These are phyloP conservation scores for Philereme vetulata DNA, from an alignment of 2,888 invertebrate genomes.

Conservation along the genomic window DNA sequence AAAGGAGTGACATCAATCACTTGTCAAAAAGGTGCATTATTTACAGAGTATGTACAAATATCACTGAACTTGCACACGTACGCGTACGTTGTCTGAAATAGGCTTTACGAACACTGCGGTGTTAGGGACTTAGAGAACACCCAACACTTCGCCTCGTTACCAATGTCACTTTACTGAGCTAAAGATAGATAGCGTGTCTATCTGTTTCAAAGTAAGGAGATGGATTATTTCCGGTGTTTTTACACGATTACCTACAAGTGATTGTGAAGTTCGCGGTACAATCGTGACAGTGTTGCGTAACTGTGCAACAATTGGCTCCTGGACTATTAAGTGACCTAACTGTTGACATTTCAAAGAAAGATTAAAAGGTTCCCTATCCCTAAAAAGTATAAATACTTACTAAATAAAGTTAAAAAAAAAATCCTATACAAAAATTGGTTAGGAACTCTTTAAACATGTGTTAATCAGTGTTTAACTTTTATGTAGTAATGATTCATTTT, in stretches of 20 bases:
- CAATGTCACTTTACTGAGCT: slow-evolving; percentile 57
- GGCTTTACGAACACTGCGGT: not conserved
- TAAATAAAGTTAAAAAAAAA: no score
- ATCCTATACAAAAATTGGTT: no score
- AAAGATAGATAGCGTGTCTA: slow-evolving; percentile 37
- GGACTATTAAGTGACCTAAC: not conserved
- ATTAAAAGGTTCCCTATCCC: no score
- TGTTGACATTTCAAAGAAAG: no score
- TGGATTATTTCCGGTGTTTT: slow-evolving; percentile 31
- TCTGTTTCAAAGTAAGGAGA: slow-evolving; percentile 28
- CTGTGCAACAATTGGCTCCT: slow-evolving; percentile 3
- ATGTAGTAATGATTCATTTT: no score
- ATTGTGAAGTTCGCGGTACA: slow-evolving; percentile 13
- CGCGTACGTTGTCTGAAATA: slow-evolving; percentile 1
- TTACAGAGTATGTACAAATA: no score
- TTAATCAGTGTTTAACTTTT: no score
- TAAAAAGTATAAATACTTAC: no score
- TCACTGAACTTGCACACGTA: no score
- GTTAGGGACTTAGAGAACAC: slow-evolving; percentile 29
- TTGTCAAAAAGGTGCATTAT: no score
- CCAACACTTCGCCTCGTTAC: slow-evolving; percentile 38
- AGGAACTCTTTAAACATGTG: no score
- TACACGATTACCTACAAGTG: slow-evolving; percentile 12
- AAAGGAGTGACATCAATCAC: no score
- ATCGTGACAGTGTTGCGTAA: slow-evolving; percentile 21